These are phyloP conservation scores for Nephila pilipes DNA, from an alignment of 1,140 invertebrate species.

Conservation along the genomic window DNA sequence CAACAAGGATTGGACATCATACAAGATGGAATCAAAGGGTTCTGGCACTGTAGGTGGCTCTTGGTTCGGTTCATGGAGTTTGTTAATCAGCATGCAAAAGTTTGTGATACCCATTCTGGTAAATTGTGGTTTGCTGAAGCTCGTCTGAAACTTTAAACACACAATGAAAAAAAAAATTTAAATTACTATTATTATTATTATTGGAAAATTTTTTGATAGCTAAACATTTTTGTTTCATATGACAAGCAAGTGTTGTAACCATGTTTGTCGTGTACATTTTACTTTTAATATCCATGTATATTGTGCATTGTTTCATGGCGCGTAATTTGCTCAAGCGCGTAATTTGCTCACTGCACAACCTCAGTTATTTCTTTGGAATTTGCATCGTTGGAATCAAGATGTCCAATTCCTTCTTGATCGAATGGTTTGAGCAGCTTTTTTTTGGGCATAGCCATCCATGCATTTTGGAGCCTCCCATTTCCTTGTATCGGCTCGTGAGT, in stretches of 20 bases:
- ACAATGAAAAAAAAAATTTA: neutral
- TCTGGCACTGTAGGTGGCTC: too few relatives aligned
- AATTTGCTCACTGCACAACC: slow-evolving; percentile 28
- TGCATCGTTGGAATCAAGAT: slow-evolving; percentile 6
- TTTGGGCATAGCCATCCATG: too few relatives aligned
- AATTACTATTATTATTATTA: too few relatives aligned
- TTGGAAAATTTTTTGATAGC: too few relatives aligned
- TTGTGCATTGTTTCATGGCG: neutral
- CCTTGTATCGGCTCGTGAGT: too few relatives aligned
- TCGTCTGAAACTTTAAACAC: neutral
- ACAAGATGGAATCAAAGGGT: too few relatives aligned
- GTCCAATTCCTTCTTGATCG: too few relatives aligned
- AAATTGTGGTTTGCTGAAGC: neutral
- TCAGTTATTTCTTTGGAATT: slow-evolving; percentile 20
- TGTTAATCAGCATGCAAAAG: slow-evolving; percentile 27
- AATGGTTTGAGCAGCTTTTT: too few relatives aligned
- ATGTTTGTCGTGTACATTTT: neutral
- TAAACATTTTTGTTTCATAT: neutral
- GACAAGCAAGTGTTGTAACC: neutral
- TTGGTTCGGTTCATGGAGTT: neutral
- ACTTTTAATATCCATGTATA: neutral
- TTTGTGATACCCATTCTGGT: slow-evolving; percentile 19
- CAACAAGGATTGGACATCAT: too few relatives aligned
- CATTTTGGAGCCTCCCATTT: too few relatives aligned
- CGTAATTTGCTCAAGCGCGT: neutral